Evolutionary conservation across 2,888 invertebrate genomes (phyloP).

Genomic region (Listrodromus nycthemerus): DNA sequence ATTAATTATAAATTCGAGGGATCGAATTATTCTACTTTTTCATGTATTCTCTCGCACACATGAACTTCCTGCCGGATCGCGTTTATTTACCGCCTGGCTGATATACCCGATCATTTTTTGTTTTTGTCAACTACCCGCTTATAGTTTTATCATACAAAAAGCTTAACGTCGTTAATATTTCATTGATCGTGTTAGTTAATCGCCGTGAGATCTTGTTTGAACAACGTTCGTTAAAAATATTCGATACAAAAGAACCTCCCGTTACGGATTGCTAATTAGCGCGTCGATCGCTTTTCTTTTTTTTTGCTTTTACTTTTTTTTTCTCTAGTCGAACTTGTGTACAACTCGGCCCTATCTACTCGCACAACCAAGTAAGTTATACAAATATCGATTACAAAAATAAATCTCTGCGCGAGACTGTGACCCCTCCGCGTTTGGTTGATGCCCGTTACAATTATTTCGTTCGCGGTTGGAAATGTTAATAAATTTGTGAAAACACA

Average conservation of each 20-base stretch:
- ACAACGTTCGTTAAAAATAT: constrained; percentile 45
- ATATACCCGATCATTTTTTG: constrained; percentile 20
- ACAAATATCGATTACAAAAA: constrained; percentile 80
- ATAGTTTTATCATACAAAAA: constrained; percentile 65
- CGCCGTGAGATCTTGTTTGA: constrained; percentile 19
- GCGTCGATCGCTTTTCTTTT: background rate
- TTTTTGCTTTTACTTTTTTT: background rate
- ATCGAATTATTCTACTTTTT: constrained; percentile 14
- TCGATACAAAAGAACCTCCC: constrained; percentile 42
- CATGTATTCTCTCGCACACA: constrained; percentile 16
- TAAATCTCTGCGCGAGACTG: constrained; percentile 78
- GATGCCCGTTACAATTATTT: constrained; percentile 25
- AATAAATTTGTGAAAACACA: constrained; percentile 60
- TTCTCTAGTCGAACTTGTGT: constrained; percentile 18
- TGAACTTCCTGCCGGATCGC: constrained; percentile 22
- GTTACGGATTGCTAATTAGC: constrained; percentile 45
- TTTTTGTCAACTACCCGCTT: constrained; percentile 35
- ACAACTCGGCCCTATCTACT: constrained; percentile 68
- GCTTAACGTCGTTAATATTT: constrained; percentile 51
- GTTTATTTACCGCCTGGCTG: constrained; percentile 42
- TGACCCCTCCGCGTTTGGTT: constrained; percentile 42
- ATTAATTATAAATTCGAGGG: constrained; percentile 42
- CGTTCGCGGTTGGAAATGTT: constrained; percentile 36
- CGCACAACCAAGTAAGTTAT: constrained; percentile 79
- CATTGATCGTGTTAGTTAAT: constrained; percentile 26